These are phyloP conservation scores for Prochilodus magdalenae DNA, from an alignment of 2,113 vertebrate species.

Conservation along the genomic window DNA sequence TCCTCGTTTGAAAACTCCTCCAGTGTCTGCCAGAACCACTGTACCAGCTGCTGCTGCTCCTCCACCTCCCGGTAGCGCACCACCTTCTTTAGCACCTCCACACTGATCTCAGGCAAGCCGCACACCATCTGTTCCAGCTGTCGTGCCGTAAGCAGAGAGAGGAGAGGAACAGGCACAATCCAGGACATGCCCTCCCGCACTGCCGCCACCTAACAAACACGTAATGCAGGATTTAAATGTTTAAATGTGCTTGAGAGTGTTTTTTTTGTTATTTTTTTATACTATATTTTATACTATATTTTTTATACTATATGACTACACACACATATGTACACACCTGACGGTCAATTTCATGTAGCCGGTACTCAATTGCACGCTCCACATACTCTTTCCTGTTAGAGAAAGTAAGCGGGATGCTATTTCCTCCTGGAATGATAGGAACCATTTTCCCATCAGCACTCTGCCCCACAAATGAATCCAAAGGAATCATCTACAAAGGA, in stretches of 20 bases:
- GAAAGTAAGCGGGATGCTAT: constrained; percentile 79
- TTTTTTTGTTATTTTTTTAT: too few relatives aligned
- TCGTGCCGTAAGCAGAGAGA: constrained; percentile 80
- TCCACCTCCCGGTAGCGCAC: constrained; percentile 83
- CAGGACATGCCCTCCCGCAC: constrained; percentile 83
- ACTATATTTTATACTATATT: too few relatives aligned
- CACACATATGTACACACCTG: constrained; percentile 68
- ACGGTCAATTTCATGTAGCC: constrained; percentile 81
- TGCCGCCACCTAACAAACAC: constrained; percentile 71
- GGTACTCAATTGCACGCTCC: constrained; percentile 77
- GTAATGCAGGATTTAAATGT: too few relatives aligned
- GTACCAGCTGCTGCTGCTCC: constrained; percentile 79
- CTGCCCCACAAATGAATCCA: constrained; percentile 81
- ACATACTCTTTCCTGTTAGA: constrained; percentile 81
- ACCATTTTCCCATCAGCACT: constrained; percentile 81
- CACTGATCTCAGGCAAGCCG: constrained; percentile 81
- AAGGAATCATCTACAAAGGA: constrained; percentile 78
- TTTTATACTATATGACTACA: not conserved
- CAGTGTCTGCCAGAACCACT: constrained; percentile 84
- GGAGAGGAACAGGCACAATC: constrained; percentile 82
- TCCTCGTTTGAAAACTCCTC: constrained; percentile 85
- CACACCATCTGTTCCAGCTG: constrained; percentile 85
- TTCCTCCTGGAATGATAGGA: constrained; percentile 78
- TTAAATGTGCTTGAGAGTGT: too few relatives aligned
- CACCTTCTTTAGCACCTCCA: constrained; percentile 82